Conservation (phyloP, 2,888 invertebrate genomes). For the Calliopum simillimum region DNA sequence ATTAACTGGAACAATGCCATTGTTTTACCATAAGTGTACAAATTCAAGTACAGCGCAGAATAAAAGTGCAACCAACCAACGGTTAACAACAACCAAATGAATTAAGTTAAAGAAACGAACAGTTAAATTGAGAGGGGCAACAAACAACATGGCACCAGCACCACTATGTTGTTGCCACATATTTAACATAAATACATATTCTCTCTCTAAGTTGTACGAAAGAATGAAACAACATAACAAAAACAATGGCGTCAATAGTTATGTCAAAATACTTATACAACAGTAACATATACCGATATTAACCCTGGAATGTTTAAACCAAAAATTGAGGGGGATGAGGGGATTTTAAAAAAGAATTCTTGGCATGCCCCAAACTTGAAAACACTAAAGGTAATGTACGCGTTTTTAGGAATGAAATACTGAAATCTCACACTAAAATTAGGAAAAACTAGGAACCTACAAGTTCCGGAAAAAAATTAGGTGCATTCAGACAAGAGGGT, state of each 20-base stretch:
- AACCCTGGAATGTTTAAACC: too few relatives aligned
- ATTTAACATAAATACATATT: background rate
- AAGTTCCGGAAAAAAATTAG: too few relatives aligned
- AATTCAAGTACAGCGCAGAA: too few relatives aligned
- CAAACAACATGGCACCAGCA: background rate
- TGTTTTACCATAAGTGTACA: background rate
- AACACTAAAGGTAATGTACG: too few relatives aligned
- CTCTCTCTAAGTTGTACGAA: background rate
- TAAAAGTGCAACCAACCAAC: background rate
- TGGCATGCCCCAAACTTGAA: too few relatives aligned
- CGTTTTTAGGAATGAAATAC: too few relatives aligned
- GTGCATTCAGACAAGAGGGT: too few relatives aligned
- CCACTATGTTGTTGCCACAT: background rate
- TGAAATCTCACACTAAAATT: too few relatives aligned
- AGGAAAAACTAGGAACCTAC: too few relatives aligned
- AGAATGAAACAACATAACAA: background rate
- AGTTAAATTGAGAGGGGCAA: constrained; percentile 4
- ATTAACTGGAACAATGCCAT: constrained; percentile 5
- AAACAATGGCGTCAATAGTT: background rate
- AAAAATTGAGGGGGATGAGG: too few relatives aligned
- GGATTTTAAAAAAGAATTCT: too few relatives aligned
- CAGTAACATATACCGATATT: too few relatives aligned
- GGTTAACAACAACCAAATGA: constrained; percentile 5
- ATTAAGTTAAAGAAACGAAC: constrained; percentile 19
- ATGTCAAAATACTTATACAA: background rate